Conservation (phyloP, 1,140 invertebrate genomes). For the Neodiprion pinetum region DNA sequence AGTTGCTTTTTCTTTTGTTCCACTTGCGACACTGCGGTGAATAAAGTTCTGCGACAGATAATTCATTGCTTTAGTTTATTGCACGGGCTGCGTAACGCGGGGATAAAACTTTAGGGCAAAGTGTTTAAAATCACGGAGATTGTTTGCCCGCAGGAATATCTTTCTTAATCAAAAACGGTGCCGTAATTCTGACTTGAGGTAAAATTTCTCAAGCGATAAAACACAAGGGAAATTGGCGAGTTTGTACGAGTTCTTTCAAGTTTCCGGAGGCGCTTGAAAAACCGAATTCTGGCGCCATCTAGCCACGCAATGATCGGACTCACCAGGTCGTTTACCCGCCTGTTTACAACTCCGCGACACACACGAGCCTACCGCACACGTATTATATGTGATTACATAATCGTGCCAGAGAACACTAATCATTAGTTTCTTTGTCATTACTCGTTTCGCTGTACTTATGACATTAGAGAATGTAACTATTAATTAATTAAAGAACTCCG, state of each 20-base stretch:
- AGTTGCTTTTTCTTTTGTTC: background rate
- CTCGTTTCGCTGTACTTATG: background rate
- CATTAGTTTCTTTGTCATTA: background rate
- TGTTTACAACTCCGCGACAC: background rate
- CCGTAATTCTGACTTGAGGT: background rate
- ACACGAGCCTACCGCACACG: background rate
- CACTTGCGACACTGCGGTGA: background rate
- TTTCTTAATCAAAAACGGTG: too few relatives aligned
- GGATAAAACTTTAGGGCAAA: too few relatives aligned
- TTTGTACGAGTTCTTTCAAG: too few relatives aligned
- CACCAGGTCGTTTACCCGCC: constrained; percentile 3
- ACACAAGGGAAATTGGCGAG: too few relatives aligned
- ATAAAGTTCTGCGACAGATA: background rate
- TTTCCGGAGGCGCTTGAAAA: too few relatives aligned
- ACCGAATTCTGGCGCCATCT: background rate
- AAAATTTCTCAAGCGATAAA: background rate
- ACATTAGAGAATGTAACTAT: background rate
- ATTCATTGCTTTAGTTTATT: background rate
- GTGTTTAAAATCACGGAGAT: too few relatives aligned
- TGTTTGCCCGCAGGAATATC: too few relatives aligned
- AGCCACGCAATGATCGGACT: background rate
- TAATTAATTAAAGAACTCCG: background rate
- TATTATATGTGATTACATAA: constrained; percentile 3
- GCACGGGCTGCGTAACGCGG: too few relatives aligned
- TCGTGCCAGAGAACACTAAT: background rate